These are phyloP conservation scores for Eulemur albifrons DNA, from an alignment of 2,797 vertebrate genomes.

Conservation along the genomic window DNA sequence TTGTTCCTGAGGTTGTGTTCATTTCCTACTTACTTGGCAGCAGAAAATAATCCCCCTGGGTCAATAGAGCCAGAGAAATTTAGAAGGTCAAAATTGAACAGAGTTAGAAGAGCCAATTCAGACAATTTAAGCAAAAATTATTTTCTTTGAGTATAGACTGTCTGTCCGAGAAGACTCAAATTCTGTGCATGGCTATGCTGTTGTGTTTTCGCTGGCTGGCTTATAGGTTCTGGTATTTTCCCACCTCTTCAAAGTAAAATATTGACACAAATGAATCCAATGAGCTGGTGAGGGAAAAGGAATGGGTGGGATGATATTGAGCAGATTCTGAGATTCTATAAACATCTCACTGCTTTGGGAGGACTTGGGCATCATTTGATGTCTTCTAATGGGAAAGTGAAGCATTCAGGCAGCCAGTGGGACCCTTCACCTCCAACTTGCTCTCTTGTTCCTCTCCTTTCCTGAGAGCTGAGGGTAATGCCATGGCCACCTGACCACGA, in stretches of 20 bases:
- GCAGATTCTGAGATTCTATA: neutral
- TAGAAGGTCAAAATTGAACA: conserved; percentile 30
- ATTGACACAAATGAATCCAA: conserved; percentile 65
- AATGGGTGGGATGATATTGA: neutral
- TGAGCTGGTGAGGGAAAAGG: neutral
- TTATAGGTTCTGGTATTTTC: conserved; percentile 21
- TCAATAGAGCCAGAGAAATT: conserved; percentile 37
- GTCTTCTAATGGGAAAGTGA: neutral
- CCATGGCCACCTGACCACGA: too few relatives aligned
- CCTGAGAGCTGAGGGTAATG: neutral
- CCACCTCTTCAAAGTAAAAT: conserved; percentile 60
- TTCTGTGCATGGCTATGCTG: conserved; percentile 11
- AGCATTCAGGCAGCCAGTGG: neutral
- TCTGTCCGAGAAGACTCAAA: conserved; percentile 48
- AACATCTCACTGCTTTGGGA: neutral
- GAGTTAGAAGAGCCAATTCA: conserved; percentile 33
- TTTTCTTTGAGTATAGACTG: conserved; percentile 58
- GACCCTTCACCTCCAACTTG: rapidly evolving
- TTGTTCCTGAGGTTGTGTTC: neutral
- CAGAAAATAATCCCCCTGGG: neutral
- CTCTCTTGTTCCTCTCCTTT: neutral
- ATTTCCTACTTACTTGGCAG: neutral
- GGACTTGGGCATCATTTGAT: neutral
- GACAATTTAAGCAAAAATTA: conserved; percentile 49
- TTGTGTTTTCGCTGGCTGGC: conserved; percentile 64